These are phyloP conservation scores for Hyles lineata DNA, from an alignment of 2,888 invertebrate genomes.

Conservation along the genomic window DNA sequence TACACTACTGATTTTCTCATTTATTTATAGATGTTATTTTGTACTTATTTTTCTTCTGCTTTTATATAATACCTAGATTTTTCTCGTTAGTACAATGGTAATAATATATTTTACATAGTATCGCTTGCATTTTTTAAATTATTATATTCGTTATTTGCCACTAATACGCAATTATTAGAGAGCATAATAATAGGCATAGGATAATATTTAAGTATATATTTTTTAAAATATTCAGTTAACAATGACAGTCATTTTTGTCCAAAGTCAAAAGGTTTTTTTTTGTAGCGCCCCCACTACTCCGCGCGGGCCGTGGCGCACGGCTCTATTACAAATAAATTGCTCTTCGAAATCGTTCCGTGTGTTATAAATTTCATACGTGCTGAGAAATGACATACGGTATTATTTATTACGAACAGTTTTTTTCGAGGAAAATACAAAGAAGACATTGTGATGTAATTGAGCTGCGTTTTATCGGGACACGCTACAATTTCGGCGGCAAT, in stretches of 20 bases:
- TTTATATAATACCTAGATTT: background rate
- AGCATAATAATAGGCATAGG: no score
- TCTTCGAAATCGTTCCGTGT: conserved; percentile 76
- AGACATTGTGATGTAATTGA: conserved; percentile 83
- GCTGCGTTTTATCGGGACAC: conserved; percentile 72
- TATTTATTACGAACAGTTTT: conserved; percentile 78
- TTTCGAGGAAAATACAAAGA: conserved; percentile 77
- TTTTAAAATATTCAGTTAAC: background rate
- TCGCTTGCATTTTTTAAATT: no score
- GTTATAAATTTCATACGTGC: conserved; percentile 85
- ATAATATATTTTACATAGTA: no score
- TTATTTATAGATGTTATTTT: background rate
- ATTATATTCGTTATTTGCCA: no score
- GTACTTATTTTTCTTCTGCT: background rate
- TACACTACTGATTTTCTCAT: background rate
- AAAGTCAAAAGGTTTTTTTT: conserved; percentile 29
- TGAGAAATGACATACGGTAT: conserved; percentile 85
- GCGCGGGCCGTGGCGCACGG: conserved; percentile 59
- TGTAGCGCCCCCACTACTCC: conserved; percentile 44
- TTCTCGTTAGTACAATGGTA: background rate
- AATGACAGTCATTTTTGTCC: conserved; percentile 4
- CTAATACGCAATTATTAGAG: no score
- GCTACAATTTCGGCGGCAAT: conserved; percentile 62
- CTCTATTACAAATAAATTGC: conserved; percentile 84
- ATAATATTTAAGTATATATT: background rate